These are phyloP conservation scores for Drosophila kanapiae DNA, from an alignment of 1,140 invertebrate genomes.

Conservation along the genomic window DNA sequence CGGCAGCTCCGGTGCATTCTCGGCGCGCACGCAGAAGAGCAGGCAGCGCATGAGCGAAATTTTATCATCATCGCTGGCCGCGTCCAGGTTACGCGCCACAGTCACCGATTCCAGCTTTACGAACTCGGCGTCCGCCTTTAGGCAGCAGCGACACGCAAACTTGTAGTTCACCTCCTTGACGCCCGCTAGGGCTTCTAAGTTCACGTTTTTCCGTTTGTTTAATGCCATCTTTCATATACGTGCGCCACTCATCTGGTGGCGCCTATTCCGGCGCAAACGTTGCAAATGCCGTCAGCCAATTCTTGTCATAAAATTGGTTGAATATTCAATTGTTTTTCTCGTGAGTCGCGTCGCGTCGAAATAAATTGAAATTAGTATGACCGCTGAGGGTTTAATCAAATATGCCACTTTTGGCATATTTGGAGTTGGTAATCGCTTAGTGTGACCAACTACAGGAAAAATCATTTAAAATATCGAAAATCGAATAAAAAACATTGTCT, in stretches of 20 bases:
- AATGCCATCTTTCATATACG: conserved; percentile 50
- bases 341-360: conserved; percentile 14
- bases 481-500: no score
- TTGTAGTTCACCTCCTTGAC: conserved; percentile 56
- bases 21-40: conserved; percentile 62
- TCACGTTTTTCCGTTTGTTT: conserved; percentile 43
- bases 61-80: conserved; percentile 24
- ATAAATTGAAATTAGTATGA: conserved; percentile 1
- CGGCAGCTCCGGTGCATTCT: conserved; percentile 64
- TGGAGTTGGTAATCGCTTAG: background rate
- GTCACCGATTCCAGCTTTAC: conserved; percentile 64
- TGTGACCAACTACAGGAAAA: background rate
- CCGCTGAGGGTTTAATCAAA: background rate
- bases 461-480: no score
- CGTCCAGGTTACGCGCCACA: conserved; percentile 32
- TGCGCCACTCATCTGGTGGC: conserved; percentile 24
- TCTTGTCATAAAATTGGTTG: background rate
- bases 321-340: conserved; percentile 16
- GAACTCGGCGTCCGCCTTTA: conserved; percentile 69
- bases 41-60: conserved; percentile 64
- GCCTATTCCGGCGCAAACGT: background rate
- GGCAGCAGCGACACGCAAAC: conserved; percentile 74
- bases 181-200: conserved; percentile 15
- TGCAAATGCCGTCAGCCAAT: conserved; percentile 2
- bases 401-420: no score